A percentile compares a stretch with the other conserved stretches of the same genome.
These are phyloP conservation scores for Charadrius vociferus DNA, from an alignment of 2,113 vertebrate species.

Conservation along the genomic window DNA sequence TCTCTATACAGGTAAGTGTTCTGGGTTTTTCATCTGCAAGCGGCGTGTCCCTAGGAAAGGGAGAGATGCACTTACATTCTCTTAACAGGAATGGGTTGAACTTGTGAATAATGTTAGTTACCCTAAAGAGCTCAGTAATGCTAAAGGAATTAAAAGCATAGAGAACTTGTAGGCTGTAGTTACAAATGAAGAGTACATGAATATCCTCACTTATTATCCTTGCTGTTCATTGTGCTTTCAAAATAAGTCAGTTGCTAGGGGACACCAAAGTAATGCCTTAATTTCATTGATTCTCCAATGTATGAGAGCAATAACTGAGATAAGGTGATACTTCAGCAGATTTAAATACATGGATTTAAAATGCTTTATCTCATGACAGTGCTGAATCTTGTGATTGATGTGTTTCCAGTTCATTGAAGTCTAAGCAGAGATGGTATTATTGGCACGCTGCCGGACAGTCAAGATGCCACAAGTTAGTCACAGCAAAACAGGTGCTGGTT, in stretches of 20 bases:
- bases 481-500: neutral
- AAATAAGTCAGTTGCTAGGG: neutral
- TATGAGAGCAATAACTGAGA: neutral
- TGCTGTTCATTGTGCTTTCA: neutral
- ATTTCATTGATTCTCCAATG: neutral
- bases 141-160: neutral
- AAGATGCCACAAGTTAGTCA: neutral
- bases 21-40: neutral
- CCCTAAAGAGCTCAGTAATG: neutral
- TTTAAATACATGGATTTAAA: neutral
- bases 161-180: neutral
- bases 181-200: neutral
- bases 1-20: neutral
- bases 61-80: neutral
- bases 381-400: neutral
- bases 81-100: too few species aligned
- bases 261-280: neutral
- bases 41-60: too few species aligned
- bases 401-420: neutral
- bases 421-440: neutral
- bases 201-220: neutral
- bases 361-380: neutral
- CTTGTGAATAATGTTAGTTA: neutral
- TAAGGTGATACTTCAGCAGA: neutral
- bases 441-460: neutral